These are phyloP conservation scores for Numenius arquata DNA, from an alignment of 2,113 vertebrate genomes.

Conservation along the genomic window DNA sequence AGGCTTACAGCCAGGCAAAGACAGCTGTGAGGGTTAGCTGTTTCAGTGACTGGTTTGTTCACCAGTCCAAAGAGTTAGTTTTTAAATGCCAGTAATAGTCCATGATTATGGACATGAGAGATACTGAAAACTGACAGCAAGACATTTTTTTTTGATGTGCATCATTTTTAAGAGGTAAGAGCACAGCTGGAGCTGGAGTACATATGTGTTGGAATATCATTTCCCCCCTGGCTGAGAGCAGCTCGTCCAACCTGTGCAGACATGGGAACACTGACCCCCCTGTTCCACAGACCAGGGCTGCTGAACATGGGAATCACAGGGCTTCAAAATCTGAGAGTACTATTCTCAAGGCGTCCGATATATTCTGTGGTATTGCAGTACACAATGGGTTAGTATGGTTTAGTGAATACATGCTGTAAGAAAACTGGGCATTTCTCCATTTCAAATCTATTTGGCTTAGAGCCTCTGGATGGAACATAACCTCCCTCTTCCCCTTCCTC, in stretches of 20 bases:
- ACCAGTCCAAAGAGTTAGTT: neutral
- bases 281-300: neutral
- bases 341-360: neutral
- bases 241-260: neutral
- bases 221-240: neutral
- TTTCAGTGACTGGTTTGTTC: slow-evolving; percentile 10
- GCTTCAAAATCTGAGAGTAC: neutral
- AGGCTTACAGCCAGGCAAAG: neutral
- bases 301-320: neutral
- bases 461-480: slow-evolving; percentile 23
- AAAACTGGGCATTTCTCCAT: slow-evolving; percentile 55
- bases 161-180: neutral
- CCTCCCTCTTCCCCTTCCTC: neutral
- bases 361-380: neutral
- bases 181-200: slow-evolving; percentile 1
- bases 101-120: neutral
- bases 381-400: slow-evolving; percentile 36
- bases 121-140: neutral
- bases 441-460: slow-evolving; percentile 32
- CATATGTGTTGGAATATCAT: neutral
- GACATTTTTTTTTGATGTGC: neutral
- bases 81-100: neutral
- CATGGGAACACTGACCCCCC: neutral
- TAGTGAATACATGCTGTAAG: slow-evolving; percentile 9
- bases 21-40: neutral